Evolutionary conservation across 2,888 invertebrate genomes (phyloP).

Genomic region (Callinectes sapidus): DNA sequence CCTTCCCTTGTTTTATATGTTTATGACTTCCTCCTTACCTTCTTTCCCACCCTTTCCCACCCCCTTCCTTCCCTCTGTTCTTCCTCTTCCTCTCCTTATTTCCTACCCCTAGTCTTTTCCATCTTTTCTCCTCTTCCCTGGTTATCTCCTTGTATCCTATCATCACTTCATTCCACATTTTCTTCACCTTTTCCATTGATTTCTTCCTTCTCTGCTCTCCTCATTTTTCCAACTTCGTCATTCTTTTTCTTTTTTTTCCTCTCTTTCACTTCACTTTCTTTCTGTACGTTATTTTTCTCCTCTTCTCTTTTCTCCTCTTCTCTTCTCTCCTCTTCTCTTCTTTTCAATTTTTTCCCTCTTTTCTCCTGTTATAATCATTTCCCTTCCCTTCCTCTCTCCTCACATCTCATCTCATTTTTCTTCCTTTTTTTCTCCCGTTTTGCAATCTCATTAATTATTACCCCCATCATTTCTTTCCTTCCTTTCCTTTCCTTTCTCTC

Average conservation of each 20-base stretch:
- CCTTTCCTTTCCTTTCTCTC: background rate
- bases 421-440: too few relatives aligned
- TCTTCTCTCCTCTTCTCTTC: background rate
- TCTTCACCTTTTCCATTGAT: background rate
- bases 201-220: background rate
- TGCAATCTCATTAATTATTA: background rate
- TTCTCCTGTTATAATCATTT: too few relatives aligned
- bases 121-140: background rate
- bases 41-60: too few relatives aligned
- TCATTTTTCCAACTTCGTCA: background rate
- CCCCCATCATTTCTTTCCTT: background rate
- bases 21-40: background rate
- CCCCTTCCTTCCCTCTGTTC: background rate
- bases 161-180: background rate
- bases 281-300: background rate
- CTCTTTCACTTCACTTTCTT: too few relatives aligned
- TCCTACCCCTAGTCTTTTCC: background rate
- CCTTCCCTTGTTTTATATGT: slow-evolving; percentile 19
- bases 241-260: background rate
- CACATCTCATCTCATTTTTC: too few relatives aligned
- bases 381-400: background rate
- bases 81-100: background rate
- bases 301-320: background rate
- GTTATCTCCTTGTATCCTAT: background rate
- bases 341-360: background rate